These are phyloP conservation scores for Carapus acus DNA, from an alignment of 2,797 vertebrate genomes.

Conservation along the genomic window DNA sequence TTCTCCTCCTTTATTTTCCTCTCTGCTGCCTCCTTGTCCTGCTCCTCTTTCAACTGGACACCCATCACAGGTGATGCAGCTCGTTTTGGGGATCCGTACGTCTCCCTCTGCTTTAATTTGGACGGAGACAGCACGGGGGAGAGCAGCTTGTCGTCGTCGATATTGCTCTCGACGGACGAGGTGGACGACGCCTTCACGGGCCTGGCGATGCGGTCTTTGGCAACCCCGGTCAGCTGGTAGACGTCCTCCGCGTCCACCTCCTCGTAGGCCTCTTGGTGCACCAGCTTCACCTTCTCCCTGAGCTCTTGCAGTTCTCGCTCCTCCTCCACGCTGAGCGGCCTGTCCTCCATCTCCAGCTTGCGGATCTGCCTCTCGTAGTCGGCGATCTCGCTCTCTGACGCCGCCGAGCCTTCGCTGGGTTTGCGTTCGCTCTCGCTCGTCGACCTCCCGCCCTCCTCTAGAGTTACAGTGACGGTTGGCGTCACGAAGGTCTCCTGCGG, in stretches of 20 bases:
- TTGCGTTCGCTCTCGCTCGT: constrained; percentile 55
- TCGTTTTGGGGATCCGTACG: constrained; percentile 67
- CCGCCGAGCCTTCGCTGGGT: constrained; percentile 68
- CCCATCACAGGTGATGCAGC: constrained; percentile 40
- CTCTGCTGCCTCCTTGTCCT: constrained; percentile 37
- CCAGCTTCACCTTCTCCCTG: constrained; percentile 90
- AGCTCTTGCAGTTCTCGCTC: constrained; percentile 81
- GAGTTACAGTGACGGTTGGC: constrained; percentile 73
- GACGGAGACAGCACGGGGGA: constrained; percentile 69
- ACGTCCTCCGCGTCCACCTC: constrained; percentile 95
- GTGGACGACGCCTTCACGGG: constrained; percentile 72
- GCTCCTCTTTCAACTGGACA: constrained; percentile 16
- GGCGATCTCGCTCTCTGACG: constrained; percentile 67
- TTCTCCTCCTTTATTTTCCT: constrained; percentile 50
- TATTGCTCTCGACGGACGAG: constrained; percentile 75
- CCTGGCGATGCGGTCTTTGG: constrained; percentile 73
- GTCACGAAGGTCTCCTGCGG: constrained; percentile 66
- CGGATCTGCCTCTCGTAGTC: constrained; percentile 77
- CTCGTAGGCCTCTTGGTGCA: constrained; percentile 93
- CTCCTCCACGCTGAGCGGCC: constrained; percentile 76
- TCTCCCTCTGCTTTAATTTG: constrained; percentile 65
- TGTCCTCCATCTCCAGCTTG: constrained; percentile 77
- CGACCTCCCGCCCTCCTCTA: constrained; percentile 68
- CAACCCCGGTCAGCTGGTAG: constrained; percentile 82
- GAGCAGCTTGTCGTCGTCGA: constrained; percentile 72